These are phyloP conservation scores for Pyrocephalus nanus DNA, from an alignment of 2,797 vertebrate genomes.

Conservation along the genomic window DNA sequence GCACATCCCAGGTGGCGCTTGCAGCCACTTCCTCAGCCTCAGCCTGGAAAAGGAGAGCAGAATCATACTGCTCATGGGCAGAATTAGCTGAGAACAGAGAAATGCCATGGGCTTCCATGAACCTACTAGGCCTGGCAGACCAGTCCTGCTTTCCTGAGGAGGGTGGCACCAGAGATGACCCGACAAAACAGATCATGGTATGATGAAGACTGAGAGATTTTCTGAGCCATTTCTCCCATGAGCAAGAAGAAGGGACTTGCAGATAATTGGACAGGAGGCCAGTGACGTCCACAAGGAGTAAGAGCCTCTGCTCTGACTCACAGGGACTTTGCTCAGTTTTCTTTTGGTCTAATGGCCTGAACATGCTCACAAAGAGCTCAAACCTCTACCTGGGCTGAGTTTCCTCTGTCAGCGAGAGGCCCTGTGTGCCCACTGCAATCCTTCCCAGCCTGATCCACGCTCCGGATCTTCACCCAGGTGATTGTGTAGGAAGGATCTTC, in stretches of 20 bases:
- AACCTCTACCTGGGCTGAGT: not conserved
- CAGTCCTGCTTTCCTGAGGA: not conserved
- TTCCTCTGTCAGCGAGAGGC: not conserved
- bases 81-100: not conserved
- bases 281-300: not conserved
- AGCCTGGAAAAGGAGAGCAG: not conserved
- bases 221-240: not conserved
- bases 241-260: not conserved
- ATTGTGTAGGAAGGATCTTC: slow-evolving; percentile 25
- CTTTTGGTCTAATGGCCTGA: not conserved
- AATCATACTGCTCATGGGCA: not conserved
- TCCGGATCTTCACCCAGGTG: not conserved
- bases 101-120: accelerated
- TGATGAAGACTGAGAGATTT: not conserved
- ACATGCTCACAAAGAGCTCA: not conserved
- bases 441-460: not conserved
- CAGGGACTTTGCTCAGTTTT: not conserved
- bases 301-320: not conserved
- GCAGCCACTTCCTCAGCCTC: not conserved
- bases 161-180: not conserved
- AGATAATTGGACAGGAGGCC: not conserved
- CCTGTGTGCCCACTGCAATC: accelerated
- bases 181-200: accelerated
- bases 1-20: not conserved
- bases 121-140: not conserved